Percentiles rank a stretch among this genome's conserved stretches.
Evolutionary conservation across 1,140 invertebrate species (phyloP).

Genomic region (Andrena cerasifolii): DNA sequence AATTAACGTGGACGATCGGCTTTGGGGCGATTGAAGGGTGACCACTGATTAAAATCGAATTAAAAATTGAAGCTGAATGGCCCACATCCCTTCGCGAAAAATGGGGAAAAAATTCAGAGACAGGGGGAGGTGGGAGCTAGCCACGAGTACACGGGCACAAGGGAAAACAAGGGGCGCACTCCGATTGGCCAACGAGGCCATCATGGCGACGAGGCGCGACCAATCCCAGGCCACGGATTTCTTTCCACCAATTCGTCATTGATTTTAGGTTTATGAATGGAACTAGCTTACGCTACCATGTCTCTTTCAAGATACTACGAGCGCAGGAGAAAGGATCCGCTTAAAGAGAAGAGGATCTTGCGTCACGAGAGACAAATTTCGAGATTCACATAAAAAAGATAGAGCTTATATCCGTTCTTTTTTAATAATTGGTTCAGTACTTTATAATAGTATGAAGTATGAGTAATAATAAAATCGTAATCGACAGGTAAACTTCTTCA

Average conservation of each 20-base stretch:
- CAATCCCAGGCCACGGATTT: constrained; percentile 52
- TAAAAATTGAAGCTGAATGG: no score
- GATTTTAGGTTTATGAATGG: constrained; percentile 68
- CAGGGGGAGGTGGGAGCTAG: constrained; percentile 5
- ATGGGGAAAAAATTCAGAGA: no score
- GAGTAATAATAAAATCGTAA: no score
- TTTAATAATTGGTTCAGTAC: no score
- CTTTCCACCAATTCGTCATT: constrained; percentile 66
- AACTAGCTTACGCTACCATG: constrained; percentile 46
- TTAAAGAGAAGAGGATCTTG: constrained; percentile 18
- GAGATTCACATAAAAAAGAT: no score
- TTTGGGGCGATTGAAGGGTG: no score
- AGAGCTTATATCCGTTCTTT: no score
- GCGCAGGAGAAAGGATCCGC: neutral
- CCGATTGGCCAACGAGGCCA: constrained; percentile 49
- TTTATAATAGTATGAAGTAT: no score
- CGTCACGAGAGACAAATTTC: neutral
- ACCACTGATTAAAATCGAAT: no score
- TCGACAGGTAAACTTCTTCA: no score
- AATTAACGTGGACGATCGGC: no score
- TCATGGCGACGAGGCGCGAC: constrained; percentile 53
- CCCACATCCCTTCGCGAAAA: no score
- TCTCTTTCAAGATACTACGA: constrained; percentile 41
- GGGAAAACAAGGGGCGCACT: constrained; percentile 28
- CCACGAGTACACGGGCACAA: constrained; percentile 31